Conservation (phyloP, 2,888 invertebrate genomes). For the Eilema sororculum region DNA sequence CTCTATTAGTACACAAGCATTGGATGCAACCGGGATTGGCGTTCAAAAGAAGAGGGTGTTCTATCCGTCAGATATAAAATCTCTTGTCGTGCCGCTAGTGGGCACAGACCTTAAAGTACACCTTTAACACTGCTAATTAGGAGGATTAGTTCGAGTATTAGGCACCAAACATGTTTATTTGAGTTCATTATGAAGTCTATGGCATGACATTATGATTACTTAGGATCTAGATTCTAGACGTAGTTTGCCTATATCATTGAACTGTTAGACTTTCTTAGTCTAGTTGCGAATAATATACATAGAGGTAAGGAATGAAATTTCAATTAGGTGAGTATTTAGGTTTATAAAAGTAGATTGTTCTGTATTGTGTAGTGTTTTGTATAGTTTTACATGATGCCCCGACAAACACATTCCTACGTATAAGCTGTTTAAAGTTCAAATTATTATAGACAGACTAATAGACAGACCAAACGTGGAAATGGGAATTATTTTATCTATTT, state of each 20-base stretch:
- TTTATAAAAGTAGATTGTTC: neutral
- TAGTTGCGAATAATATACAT: neutral
- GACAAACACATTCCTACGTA: too few relatives aligned
- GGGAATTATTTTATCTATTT: too few relatives aligned
- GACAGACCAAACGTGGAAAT: too few relatives aligned
- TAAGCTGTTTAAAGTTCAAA: too few relatives aligned
- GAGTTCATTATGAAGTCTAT: constrained; percentile 18
- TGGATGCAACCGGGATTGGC: too few relatives aligned
- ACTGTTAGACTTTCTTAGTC: neutral
- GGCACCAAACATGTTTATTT: constrained; percentile 35
- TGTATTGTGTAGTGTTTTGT: neutral
- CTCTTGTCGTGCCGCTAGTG: neutral
- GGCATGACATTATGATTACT: constrained; percentile 2
- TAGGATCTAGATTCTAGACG: neutral
- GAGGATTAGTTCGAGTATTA: constrained; percentile 47
- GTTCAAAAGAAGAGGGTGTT: too few relatives aligned
- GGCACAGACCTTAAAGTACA: constrained; percentile 1
- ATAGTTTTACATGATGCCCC: neutral
- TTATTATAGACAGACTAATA: neutral
- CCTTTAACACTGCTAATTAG: constrained; percentile 43
- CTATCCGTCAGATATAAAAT: neutral
- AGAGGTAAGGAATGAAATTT: neutral
- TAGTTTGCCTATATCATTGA: neutral
- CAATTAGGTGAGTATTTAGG: neutral
- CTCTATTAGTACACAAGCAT: neutral